A percentile compares a stretch with the other conserved stretches of the same genome.
These are phyloP conservation scores for Cryptoblepharus egeriae DNA, from an alignment of 2,797 vertebrate genomes.

Conservation along the genomic window DNA sequence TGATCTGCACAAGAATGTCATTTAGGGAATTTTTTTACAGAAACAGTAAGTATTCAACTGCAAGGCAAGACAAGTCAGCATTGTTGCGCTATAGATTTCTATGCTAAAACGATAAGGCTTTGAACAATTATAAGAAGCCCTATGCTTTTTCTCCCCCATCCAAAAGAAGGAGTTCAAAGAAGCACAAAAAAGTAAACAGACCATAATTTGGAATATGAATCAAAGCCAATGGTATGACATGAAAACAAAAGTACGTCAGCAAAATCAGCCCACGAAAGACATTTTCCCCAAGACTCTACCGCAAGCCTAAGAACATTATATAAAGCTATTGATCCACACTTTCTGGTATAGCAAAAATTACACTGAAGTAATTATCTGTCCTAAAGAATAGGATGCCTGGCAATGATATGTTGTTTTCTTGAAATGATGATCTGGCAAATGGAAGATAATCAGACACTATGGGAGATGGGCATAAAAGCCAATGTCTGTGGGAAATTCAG, in stretches of 20 bases:
- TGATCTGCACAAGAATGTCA: not conserved
- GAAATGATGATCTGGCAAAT: not conserved
- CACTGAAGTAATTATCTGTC: not conserved
- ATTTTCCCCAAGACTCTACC: not conserved
- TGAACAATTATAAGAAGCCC: not conserved
- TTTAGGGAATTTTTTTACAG: not conserved
- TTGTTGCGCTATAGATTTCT: not conserved
- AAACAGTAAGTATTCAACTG: not conserved
- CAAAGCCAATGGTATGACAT: not conserved
- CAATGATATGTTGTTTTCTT: not conserved
- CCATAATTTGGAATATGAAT: not conserved
- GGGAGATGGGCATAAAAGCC: not conserved
- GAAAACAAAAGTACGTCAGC: not conserved
- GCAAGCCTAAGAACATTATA: not conserved
- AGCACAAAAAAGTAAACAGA: not conserved
- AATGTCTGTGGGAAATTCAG: not conserved
- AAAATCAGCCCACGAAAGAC: not conserved
- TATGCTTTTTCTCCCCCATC: not conserved
- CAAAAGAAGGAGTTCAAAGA: not conserved
- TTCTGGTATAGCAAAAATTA: not conserved
- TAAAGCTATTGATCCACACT: not conserved
- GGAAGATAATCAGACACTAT: not conserved
- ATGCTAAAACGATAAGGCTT: not conserved
- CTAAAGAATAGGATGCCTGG: not conserved
- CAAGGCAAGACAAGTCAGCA: not conserved